Percentiles rank a stretch among this genome's conserved stretches.
Conservation (phyloP, 2,888 invertebrate genomes). For the Napeogenes sylphis region DNA sequence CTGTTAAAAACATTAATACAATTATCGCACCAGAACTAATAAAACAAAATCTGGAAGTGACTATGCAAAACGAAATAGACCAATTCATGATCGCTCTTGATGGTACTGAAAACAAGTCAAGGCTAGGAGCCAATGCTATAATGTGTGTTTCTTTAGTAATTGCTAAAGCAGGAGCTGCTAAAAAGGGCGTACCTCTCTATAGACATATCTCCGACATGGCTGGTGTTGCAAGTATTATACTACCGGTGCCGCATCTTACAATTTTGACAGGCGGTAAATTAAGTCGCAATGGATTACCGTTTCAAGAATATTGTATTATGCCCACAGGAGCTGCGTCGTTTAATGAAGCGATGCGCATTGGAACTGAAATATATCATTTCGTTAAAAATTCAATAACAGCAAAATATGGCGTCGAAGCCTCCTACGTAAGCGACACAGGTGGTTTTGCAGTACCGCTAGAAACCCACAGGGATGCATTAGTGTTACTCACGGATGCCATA, state of each 20-base stretch:
- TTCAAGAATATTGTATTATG: constrained; percentile 96
- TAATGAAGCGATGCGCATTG: constrained; percentile 98
- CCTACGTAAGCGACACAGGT: constrained; percentile 97
- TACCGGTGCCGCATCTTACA: constrained; percentile 98
- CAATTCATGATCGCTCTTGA: constrained; percentile 92
- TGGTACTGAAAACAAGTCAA: constrained; percentile 96
- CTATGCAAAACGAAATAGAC: constrained; percentile 93
- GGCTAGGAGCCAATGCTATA: constrained; percentile 97
- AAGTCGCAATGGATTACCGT: constrained; percentile 96
- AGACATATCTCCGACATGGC: constrained; percentile 97
- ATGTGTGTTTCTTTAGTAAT: constrained; percentile 97
- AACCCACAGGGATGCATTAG: constrained; percentile 94
- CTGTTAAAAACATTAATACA: constrained; percentile 93
- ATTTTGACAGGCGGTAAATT: constrained; percentile 98
- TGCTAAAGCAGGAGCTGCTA: constrained; percentile 97
- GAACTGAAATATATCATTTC: constrained; percentile 95
- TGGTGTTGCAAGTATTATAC: constrained; percentile 90
- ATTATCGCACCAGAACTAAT: constrained; percentile 87
- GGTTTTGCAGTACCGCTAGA: constrained; percentile 98
- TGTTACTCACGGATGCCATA: constrained; percentile 90
- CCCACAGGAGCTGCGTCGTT: constrained; percentile 94
- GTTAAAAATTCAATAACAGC: constrained; percentile 93
- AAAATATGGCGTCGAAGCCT: constrained; percentile 93
- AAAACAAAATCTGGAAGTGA: constrained; percentile 89
- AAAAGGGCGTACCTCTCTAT: constrained; percentile 91